These are phyloP conservation scores for Lucilia sericata DNA, from an alignment of 1,140 invertebrate species.

Conservation along the genomic window DNA sequence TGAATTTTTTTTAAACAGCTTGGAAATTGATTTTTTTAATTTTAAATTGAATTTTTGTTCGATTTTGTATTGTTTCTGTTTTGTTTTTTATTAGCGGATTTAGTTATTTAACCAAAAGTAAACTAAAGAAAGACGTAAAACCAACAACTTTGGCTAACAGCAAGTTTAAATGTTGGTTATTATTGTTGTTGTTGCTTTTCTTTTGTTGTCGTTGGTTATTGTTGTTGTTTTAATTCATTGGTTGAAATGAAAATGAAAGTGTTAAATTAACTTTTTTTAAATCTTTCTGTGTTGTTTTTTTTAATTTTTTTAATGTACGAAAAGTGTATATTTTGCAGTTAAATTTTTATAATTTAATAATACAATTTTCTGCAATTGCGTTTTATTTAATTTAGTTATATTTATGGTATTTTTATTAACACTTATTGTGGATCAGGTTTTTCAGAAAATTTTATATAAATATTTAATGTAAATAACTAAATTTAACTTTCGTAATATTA, in stretches of 20 bases:
- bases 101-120: slow-evolving; percentile 7
- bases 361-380: not conserved
- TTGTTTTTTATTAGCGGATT: not conserved
- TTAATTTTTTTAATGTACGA: not conserved
- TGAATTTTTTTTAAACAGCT: not conserved
- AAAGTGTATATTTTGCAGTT: not conserved
- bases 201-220: not conserved
- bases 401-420: no score
- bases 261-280: slow-evolving; percentile 16
- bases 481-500: no score
- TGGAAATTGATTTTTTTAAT: not conserved
- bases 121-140: not conserved
- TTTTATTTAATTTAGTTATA: not conserved
- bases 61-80: not conserved
- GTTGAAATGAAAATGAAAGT: slow-evolving; percentile 38
- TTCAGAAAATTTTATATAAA: no score
- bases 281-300: not conserved
- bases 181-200: slow-evolving; percentile 8
- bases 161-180: slow-evolving; percentile 2
- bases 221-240: not conserved
- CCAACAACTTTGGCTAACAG: not conserved
- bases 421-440: no score
- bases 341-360: not conserved
- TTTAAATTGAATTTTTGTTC: not conserved
- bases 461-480: no score